phyloP scores from a whole-genome alignment of 1,140 invertebrate species.

The Cotesia chilonis region DNA sequence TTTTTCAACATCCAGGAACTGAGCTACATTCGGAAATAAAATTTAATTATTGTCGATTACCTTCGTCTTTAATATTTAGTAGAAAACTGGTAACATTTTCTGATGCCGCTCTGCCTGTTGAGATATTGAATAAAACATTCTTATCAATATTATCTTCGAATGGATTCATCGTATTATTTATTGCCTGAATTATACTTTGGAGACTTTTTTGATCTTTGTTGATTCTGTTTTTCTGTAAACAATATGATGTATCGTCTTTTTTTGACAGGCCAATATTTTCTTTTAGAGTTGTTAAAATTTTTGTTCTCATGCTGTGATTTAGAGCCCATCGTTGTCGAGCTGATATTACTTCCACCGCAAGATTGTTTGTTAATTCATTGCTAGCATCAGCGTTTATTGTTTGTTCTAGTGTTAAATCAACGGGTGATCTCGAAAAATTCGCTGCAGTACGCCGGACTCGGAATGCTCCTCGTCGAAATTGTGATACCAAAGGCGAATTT shows the following conservation, averaged over 20 bases:
- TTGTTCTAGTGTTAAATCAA: constrained; percentile 36
- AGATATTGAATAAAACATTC: constrained; percentile 15
- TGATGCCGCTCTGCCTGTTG: constrained; percentile 17
- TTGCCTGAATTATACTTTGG: constrained; percentile 12
- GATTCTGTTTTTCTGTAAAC: constrained; percentile 27
- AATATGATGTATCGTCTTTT: constrained; percentile 33
- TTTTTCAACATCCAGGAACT: no score
- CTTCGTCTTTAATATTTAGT: constrained; percentile 8
- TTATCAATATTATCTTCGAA: constrained; percentile 28
- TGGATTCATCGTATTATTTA: constrained; percentile 24
- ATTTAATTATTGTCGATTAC: no score
- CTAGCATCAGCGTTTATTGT: constrained; percentile 43
- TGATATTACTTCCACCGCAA: constrained; percentile 45
- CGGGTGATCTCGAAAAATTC: constrained; percentile 13
- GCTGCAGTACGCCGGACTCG: constrained; percentile 18
- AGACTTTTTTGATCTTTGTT: constrained; percentile 15
- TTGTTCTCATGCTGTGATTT: constrained; percentile 44
- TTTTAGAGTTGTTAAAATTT: constrained; percentile 38
- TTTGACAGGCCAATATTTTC: constrained; percentile 22
- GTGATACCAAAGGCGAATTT: constrained; percentile 33
- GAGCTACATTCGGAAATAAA: no score
- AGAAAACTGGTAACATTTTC: not conserved
- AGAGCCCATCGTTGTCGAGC: constrained; percentile 45
- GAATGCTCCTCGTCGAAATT: constrained; percentile 32
- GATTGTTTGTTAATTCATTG: constrained; percentile 40